Evolutionary conservation across 1,140 invertebrate species (phyloP).

Genomic region (Anoplolepis gracilipes): DNA sequence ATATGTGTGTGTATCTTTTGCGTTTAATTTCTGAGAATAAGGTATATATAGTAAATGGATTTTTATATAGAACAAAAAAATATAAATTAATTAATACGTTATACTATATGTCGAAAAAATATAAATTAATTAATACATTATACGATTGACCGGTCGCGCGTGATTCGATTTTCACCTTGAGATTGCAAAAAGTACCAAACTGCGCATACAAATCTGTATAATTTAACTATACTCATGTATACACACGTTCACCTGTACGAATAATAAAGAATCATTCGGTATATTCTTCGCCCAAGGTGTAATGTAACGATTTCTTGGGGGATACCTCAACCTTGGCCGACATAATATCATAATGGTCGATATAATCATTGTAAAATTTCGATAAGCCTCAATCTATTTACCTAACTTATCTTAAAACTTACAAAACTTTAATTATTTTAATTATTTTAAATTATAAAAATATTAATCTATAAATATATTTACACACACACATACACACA

Average conservation of each 20-base stretch:
- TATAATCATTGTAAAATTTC: constrained; percentile 44
- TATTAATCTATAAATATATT: constrained; percentile 20
- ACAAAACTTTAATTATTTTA: constrained; percentile 1
- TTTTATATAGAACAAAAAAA: neutral
- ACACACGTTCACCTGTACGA: constrained; percentile 15
- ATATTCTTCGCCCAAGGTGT: constrained; percentile 12
- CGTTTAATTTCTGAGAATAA: neutral
- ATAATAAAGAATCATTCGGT: constrained; percentile 53
- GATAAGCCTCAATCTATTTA: neutral
- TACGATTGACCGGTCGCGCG: neutral
- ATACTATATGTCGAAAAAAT: too few relatives aligned
- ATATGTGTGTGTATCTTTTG: neutral
- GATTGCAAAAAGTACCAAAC: constrained; percentile 42
- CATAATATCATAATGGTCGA: constrained; percentile 5
- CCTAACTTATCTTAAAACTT: neutral
- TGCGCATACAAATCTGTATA: constrained; percentile 6
- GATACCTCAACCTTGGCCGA: constrained; percentile 53
- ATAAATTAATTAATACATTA: neutral
- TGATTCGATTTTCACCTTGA: constrained; percentile 53
- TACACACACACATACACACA: too few relatives aligned
- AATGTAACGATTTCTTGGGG: constrained; percentile 41
- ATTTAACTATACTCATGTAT: constrained; percentile 52
- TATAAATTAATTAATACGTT: neutral
- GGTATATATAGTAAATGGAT: too few relatives aligned
- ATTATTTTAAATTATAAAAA: neutral